Evolutionary conservation across 2,113 vertebrate species (phyloP), one percentile per base, ranked within the genome.

Genomic region (Girardinichthys multiradiatus): DNA sequence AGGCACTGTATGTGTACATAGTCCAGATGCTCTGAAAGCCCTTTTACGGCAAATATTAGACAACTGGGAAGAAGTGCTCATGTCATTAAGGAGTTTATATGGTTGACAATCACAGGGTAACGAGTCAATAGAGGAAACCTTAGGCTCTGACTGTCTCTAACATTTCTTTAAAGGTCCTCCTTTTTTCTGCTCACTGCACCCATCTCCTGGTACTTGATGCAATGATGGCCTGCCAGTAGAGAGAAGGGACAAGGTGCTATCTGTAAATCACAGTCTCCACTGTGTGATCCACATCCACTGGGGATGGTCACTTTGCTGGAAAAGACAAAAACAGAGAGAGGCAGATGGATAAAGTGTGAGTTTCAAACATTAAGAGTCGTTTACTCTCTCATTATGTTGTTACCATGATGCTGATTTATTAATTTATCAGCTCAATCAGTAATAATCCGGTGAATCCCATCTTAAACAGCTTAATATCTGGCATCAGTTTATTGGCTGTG

Each of bases 401-500:
- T 24, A 2, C 30, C 3, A 63, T 30, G 1, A 29, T n/a, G 61
- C 12, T 63, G 60, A 14, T 63, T 26, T 15, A 63, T 35, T 8
- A 85, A 78, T 61, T 80, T 79, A 87, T 84, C 80, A 82, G 60
- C 77, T 80, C 13, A 79, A 78, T 79, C 80, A 77, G 31, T 87
- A 80, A 87, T 1, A 71, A 84, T 90, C 31, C 81, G 82, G 89
- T 87, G 17, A 51, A 79, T 78, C 58, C 76, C 48, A 24, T 15
- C 67, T 79, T 82, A 81, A 89, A 91, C 67, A 84, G 66, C 57
- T 68, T 75, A 85, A 92, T 80, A 54, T 76, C 74, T 42, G 84
- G 87, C 84, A 88, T 91, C 83, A 76, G 89, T 90, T 85, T 90
- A 90, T 92, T 81, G 83, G 90, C 83, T 26, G 8, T 21, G 72